A percentile compares a stretch with the other conserved stretches of the same genome.
Evolutionary conservation across 2,113 vertebrate species (phyloP).

Genomic region (Labrus mixtus): DNA sequence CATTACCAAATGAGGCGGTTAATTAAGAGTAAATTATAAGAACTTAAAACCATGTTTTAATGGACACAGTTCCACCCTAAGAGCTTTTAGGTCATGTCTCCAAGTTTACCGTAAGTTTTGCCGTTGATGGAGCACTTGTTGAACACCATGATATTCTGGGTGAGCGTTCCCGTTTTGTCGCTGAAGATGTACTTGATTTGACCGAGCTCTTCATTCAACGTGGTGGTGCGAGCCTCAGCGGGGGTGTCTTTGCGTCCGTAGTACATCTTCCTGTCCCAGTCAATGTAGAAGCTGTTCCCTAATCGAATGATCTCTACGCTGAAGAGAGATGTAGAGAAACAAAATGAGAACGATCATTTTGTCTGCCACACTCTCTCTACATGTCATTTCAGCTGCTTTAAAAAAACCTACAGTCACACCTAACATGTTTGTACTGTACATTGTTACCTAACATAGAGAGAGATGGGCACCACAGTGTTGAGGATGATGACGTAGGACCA

Average conservation of each 20-base stretch:
- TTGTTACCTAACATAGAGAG: conserved; percentile 92
- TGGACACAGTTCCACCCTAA: no score
- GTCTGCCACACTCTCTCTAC: no score
- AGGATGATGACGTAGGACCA: conserved; percentile 99
- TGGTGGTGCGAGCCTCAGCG: conserved; percentile 93
- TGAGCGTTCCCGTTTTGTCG: conserved; percentile 97
- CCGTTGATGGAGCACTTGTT: conserved; percentile 95
- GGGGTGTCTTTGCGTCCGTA: conserved; percentile 84
- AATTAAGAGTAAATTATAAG: no score
- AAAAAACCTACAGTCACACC: neutral
- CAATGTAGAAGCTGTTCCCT: conserved; percentile 97
- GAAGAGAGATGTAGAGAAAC: neutral
- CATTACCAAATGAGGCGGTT: no score
- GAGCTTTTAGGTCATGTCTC: neutral
- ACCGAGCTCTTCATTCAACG: conserved; percentile 96
- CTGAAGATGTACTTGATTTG: conserved; percentile 98
- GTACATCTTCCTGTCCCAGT: conserved; percentile 98
- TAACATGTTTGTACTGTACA: neutral
- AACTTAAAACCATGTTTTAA: no score
- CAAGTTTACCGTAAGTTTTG: conserved; percentile 86
- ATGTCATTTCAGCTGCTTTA: neutral
- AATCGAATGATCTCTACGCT: conserved; percentile 98
- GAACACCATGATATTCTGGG: conserved; percentile 98
- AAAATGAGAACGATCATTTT: neutral
- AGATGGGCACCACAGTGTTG: conserved; percentile 98